Base-by-base conservation (phyloP, 2,888 invertebrate genomes). In the Pyrgus malvae region DNA sequence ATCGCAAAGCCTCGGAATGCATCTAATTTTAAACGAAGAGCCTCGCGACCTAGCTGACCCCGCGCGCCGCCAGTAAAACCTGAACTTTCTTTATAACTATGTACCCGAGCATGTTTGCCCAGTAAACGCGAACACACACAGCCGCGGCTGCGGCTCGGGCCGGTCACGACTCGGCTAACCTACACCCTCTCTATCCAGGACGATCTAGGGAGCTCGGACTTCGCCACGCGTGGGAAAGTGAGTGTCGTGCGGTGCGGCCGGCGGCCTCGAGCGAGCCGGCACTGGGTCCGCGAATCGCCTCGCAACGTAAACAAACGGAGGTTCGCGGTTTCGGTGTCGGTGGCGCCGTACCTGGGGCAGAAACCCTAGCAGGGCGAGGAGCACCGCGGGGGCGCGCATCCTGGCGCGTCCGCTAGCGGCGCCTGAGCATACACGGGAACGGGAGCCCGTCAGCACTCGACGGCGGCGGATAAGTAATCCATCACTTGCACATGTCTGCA, bases 21-120 rank as follows among this genome's bases (percentile, higher is more conserved):
- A 87, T 88, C 87, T 90, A 88, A 89, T 89, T 89, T 89, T 89
- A 86, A 87, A 79, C 86, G 83, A 83, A 83, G 87, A 86, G 83
- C 80, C 87, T 87, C 83, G 83, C 86, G 87, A 89, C 87, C 89
- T 78, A 74, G 71, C 82, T 85, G 90, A 89, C 90, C 89, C 83
- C 86, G 83, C 81, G 80, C 74, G 81, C 77, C 74, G 78, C 81
- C 80, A 81, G 84, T 88, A 87, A 87, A 89, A 89, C 89, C 86
- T 89, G 89, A 85, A 89, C 88, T 89, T 88, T 89, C 89, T 88
- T 87, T 85, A 86, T 83, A 87, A 85, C 83, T 85, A 86, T 80
- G 84, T 80, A 81, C 79, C 11, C 70, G 74, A 68, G 79, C 84
- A 82, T 84, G 87, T 86, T 87, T 82, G 85, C 82, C 83, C 73